These are phyloP conservation scores for Ictalurus furcatus DNA, from an alignment of 2,113 vertebrate genomes.

Conservation along the genomic window DNA sequence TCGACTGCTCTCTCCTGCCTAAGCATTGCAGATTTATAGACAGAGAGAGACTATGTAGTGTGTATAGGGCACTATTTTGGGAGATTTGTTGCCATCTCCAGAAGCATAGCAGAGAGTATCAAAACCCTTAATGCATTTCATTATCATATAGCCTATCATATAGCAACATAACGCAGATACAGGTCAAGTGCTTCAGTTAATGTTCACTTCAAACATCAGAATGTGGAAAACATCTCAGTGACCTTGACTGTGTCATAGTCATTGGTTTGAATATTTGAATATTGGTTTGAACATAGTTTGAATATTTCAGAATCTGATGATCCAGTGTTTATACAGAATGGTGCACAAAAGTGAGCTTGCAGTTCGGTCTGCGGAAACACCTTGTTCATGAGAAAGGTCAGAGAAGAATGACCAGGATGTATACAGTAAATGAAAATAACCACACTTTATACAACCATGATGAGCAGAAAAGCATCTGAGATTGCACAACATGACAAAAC, in stretches of 20 bases:
- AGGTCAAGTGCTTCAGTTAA: not conserved
- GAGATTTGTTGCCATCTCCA: not conserved
- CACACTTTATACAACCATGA: not conserved
- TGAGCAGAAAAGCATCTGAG: not conserved
- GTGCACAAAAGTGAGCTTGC: not conserved
- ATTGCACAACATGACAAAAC: not conserved
- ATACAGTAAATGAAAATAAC: not conserved
- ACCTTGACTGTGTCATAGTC: not conserved
- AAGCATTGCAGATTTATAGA: slow-evolving; percentile 10
- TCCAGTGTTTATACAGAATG: not conserved
- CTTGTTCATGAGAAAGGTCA: not conserved
- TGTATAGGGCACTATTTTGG: not conserved
- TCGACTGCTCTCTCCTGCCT: slow-evolving; percentile 6
- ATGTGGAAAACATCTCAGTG: not conserved
- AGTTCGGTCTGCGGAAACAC: too few species aligned
- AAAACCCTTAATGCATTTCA: not conserved
- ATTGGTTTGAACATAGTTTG: too few species aligned
- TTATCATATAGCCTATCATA: not conserved
- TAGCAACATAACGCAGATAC: not conserved
- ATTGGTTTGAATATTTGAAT: not conserved
- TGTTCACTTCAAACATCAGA: not conserved
- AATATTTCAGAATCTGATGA: not conserved
- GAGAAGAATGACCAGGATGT: not conserved
- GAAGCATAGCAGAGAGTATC: not conserved
- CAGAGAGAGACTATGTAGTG: not conserved